Evolutionary conservation across 2,113 vertebrate genomes (phyloP).

Genomic region (Cynopterus brachyotis): DNA sequence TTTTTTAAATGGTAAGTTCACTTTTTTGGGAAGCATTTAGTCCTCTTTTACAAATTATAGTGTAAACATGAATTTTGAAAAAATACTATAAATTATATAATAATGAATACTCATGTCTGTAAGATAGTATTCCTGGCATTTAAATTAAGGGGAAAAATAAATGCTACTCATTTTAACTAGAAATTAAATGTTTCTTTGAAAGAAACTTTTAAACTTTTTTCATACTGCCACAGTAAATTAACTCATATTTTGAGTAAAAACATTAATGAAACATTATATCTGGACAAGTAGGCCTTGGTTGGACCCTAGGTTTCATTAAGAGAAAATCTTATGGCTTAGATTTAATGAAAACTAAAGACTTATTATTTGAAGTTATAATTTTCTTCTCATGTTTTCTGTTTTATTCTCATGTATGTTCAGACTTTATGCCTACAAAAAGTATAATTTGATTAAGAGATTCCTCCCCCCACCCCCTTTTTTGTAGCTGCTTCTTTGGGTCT

Average conservation of each 20-base stretch:
- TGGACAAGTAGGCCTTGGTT: neutral
- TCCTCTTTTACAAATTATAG: neutral
- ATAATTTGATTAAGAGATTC: neutral
- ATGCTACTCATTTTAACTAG: neutral
- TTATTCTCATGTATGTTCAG: neutral
- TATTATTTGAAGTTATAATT: neutral
- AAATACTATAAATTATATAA: neutral
- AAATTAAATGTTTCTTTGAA: conserved; percentile 20
- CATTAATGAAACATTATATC: neutral
- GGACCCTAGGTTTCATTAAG: neutral
- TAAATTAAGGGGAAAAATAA: neutral
- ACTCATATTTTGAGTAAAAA: neutral
- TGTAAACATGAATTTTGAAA: neutral
- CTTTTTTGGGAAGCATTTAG: neutral
- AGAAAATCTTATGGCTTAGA: neutral
- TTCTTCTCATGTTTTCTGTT: conserved; percentile 1
- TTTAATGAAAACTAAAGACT: neutral
- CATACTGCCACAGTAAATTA: neutral
- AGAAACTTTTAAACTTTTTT: neutral
- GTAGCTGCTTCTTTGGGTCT: neutral
- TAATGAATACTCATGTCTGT: neutral
- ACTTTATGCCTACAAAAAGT: neutral
- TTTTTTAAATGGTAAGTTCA: neutral
- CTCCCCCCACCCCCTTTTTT: neutral
- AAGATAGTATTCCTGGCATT: neutral